phyloP scores from a whole-genome alignment of 2,113 vertebrate genomes.

The Pheucticus melanocephalus region DNA sequence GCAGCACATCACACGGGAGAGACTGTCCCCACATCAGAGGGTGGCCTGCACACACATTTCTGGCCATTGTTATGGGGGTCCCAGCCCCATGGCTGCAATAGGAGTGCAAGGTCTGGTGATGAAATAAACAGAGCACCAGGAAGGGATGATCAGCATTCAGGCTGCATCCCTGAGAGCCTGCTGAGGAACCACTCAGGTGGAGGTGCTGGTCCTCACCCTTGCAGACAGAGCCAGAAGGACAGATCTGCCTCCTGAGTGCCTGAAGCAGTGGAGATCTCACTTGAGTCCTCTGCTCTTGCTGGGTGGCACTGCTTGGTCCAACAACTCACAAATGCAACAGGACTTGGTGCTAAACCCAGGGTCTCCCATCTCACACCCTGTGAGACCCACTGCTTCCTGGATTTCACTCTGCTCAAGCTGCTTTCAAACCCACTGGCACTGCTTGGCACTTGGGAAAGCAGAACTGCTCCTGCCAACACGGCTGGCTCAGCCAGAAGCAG shows the following conservation, averaged over 20 bases:
- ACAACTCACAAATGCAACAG: neutral
- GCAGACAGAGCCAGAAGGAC: neutral
- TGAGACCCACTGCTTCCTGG: neutral
- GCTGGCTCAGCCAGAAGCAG: neutral
- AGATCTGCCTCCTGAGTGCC: neutral
- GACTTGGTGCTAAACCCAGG: neutral
- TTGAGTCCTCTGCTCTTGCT: neutral
- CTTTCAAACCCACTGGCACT: neutral
- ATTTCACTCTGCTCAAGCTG: neutral
- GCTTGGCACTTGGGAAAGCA: neutral
- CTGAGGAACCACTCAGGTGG: neutral
- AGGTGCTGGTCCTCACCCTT: neutral
- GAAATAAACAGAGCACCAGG: neutral
- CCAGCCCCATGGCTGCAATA: neutral
- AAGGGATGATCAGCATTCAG: neutral
- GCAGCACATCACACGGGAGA: neutral
- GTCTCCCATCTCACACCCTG: neutral
- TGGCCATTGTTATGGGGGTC: neutral
- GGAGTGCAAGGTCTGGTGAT: neutral
- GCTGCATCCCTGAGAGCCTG: neutral
- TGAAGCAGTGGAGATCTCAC: neutral
- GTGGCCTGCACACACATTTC: fast-evolving
- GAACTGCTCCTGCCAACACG: neutral
- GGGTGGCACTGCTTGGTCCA: neutral
- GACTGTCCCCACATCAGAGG: neutral